These are phyloP conservation scores for Rhagoletis zephyria DNA, from an alignment of 1,140 invertebrate genomes.

Conservation along the genomic window DNA sequence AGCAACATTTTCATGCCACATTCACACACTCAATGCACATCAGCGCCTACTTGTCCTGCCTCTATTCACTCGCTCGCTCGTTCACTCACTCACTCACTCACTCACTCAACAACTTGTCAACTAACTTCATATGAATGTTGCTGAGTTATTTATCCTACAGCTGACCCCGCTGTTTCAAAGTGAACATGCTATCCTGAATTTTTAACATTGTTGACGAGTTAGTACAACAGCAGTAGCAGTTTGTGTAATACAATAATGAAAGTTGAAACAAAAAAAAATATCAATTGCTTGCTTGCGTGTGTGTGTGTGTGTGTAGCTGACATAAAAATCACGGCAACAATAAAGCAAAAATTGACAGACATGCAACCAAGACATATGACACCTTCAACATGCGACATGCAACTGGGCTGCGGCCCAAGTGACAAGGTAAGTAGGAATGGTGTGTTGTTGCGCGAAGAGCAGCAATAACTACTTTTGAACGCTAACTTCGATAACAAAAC, in stretches of 20 bases:
- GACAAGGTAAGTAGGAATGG: conserved; percentile 32
- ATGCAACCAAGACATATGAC: conserved; percentile 47
- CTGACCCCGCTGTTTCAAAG: neutral
- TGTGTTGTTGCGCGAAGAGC: neutral
- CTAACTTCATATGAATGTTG: neutral
- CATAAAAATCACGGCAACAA: conserved; percentile 51
- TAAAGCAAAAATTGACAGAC: conserved; percentile 48
- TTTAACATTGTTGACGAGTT: conserved; percentile 24
- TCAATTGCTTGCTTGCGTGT: neutral
- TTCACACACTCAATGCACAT: neutral
- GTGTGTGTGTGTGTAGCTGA: neutral
- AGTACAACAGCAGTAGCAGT: neutral
- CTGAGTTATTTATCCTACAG: conserved; percentile 33
- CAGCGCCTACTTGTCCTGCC: neutral
- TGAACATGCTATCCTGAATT: conserved; percentile 37
- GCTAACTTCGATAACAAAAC: neutral
- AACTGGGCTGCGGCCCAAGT: conserved; percentile 28
- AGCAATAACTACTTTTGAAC: neutral
- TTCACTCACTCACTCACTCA: conserved; percentile 10
- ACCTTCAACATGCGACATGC: conserved; percentile 36
- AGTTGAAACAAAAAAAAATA: neutral
- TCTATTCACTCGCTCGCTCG: too few species aligned
- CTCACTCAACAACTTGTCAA: conserved; percentile 38
- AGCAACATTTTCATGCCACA: neutral
- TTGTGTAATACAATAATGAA: conserved; percentile 10